Conservation (phyloP, 2,797 vertebrate species). For the Emys orbicularis region DNA sequence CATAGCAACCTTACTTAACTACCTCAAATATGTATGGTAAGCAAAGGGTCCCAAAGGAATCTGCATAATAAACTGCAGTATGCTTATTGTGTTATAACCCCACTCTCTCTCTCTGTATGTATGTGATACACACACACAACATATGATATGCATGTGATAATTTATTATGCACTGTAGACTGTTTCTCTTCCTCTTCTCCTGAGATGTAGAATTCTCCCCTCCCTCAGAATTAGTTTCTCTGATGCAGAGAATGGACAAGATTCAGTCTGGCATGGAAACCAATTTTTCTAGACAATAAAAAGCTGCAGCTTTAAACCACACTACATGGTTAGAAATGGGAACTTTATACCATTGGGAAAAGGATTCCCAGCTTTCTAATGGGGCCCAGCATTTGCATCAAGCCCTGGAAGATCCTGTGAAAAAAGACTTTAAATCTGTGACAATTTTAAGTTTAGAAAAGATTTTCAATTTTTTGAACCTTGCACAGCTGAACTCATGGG, state of each 20-base stretch:
- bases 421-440: background rate
- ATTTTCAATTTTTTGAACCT: background rate
- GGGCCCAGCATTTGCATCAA: background rate
- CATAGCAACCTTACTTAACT: background rate
- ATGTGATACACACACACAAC: too few relatives aligned
- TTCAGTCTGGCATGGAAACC: background rate
- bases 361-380: background rate
- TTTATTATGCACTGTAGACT: background rate
- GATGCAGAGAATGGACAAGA: background rate
- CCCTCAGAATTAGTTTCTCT: background rate
- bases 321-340: background rate
- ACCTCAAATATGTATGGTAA: background rate
- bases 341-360: background rate
- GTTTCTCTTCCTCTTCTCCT: background rate
- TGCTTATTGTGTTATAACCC: background rate
- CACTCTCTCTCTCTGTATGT: accelerated
- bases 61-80: background rate
- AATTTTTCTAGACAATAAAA: background rate
- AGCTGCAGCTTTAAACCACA: background rate
- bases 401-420: background rate
- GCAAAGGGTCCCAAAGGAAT: background rate
- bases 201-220: background rate
- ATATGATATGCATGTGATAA: background rate
- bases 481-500: background rate
- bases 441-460: background rate